phyloP scores from a whole-genome alignment of 1,140 invertebrate genomes.

The Macrosteles quadrilineatus region DNA sequence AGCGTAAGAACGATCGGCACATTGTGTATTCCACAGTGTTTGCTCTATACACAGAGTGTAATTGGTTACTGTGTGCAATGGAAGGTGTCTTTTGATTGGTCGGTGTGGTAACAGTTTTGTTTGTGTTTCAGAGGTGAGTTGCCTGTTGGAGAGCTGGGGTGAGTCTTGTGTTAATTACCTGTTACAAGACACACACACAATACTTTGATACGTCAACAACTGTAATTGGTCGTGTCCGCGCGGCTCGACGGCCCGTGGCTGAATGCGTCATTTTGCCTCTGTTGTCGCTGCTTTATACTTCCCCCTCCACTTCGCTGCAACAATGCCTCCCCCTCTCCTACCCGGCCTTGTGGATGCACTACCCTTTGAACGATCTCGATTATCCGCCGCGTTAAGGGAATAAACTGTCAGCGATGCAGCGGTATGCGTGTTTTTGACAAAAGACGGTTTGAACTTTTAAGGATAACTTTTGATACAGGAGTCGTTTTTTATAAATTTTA shows the following conservation, averaged over 20 bases:
- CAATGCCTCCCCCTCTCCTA: conserved; percentile 3
- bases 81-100: conserved; percentile 21
- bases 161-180: background rate
- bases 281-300: background rate
- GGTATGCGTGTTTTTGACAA: no score
- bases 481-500: no score
- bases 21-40: background rate
- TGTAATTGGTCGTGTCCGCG: background rate
- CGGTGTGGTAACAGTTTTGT: conserved; percentile 19
- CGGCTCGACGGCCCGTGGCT: background rate
- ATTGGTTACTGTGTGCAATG: background rate
- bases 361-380: background rate
- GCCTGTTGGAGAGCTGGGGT: background rate
- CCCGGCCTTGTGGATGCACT: background rate
- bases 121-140: conserved; percentile 17
- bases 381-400: background rate
- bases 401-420: no score
- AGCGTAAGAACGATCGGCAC: background rate
- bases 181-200: background rate
- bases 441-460: no score
- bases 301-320: background rate
- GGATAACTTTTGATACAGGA: no score
- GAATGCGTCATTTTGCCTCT: conserved; percentile 6
- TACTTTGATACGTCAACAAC: conserved; percentile 9
- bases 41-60: background rate